These are phyloP conservation scores for Amphilophus citrinellus DNA, from an alignment of 2,113 vertebrate genomes.

Conservation along the genomic window DNA sequence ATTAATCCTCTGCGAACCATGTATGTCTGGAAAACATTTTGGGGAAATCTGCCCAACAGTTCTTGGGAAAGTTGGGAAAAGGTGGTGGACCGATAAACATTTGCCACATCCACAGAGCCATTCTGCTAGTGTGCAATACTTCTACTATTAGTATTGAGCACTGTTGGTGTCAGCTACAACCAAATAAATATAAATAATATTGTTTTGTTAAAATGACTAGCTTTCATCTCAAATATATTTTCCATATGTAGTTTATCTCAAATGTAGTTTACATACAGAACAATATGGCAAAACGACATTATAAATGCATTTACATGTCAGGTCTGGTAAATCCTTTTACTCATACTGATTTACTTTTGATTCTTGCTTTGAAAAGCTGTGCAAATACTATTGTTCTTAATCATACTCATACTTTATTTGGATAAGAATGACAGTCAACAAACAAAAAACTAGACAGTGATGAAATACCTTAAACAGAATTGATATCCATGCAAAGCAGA, in stretches of 20 bases:
- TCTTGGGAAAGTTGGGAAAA: not conserved
- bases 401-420: slow-evolving; percentile 43
- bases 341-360: not conserved
- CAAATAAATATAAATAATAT: not conserved
- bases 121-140: not conserved
- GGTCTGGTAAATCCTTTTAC: slow-evolving; percentile 46
- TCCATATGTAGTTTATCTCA: not conserved
- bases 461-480: not conserved
- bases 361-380: slow-evolving; percentile 37
- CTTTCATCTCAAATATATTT: not conserved
- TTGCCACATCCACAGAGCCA: not conserved
- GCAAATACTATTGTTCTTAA: slow-evolving; percentile 51
- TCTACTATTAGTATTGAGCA: not conserved
- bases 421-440: slow-evolving; percentile 36
- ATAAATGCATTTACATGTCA: slow-evolving; percentile 28
- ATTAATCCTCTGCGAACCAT: not conserved
- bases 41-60: not conserved
- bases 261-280: not conserved
- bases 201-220: not conserved
- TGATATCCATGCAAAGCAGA: not conserved
- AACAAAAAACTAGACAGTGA: slow-evolving; percentile 5
- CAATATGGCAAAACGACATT: not conserved
- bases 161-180: not conserved
- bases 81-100: not conserved
- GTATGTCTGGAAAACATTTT: not conserved